Conservation (phyloP, 2,113 vertebrate species). For the Puffinus mauretanicus region DNA sequence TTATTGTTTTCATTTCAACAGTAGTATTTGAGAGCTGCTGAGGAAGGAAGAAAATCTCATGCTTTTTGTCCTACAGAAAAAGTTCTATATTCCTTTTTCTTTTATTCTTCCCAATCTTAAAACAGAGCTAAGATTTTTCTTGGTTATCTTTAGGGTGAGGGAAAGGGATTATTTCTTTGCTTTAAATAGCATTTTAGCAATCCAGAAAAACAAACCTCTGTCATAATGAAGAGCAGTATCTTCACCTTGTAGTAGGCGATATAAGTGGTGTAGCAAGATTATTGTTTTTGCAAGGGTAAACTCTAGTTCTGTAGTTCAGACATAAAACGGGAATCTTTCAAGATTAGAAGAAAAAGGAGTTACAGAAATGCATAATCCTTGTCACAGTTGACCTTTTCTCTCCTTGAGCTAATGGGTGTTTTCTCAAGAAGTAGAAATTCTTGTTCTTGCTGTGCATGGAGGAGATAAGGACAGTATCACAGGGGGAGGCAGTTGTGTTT, state of each 20-base stretch:
- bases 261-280: neutral
- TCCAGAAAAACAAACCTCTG: neutral
- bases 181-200: neutral
- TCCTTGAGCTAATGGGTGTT: neutral
- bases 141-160: neutral
- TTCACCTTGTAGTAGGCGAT: neutral
- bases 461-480: conserved; percentile 9
- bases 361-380: neutral
- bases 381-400: conserved; percentile 4
- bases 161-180: neutral
- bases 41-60: neutral
- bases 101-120: neutral
- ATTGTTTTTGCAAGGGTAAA: neutral
- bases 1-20: conserved; percentile 11
- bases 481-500: neutral
- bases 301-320: neutral
- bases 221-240: neutral
- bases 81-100: neutral
- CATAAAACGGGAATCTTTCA: neutral
- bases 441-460: conserved; percentile 17
- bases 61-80: neutral
- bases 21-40: neutral
- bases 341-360: neutral
- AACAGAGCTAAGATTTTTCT: neutral
- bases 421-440: conserved; percentile 32